Percentiles rank a stretch among this genome's conserved stretches.
phyloP scores from a whole-genome alignment of 2,113 vertebrate species.

The Dryoscopus gambensis region DNA sequence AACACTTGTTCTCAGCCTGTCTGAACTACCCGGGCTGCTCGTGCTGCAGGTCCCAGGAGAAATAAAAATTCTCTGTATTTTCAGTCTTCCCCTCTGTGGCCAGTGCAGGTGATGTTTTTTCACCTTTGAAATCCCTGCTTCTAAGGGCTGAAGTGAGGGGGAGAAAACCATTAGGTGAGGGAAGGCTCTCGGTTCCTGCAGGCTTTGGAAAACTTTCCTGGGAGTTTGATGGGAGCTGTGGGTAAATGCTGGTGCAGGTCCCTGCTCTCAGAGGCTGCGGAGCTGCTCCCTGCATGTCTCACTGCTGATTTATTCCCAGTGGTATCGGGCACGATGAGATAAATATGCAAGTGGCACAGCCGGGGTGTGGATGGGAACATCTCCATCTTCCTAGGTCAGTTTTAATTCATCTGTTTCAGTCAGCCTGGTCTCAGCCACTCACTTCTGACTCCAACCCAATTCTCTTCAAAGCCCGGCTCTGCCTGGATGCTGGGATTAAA shows the following conservation, averaged over 20 bases:
- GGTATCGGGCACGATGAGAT: background rate
- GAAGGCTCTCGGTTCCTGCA: background rate
- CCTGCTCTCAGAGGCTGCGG: background rate
- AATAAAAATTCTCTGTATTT: constrained; percentile 21
- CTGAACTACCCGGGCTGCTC: background rate
- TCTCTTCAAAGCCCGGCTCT: background rate
- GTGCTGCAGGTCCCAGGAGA: background rate
- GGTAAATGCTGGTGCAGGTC: background rate
- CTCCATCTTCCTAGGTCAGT: constrained; percentile 35
- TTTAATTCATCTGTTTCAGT: constrained; percentile 12
- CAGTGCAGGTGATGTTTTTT: background rate
- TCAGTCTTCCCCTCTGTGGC: background rate
- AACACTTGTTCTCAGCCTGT: background rate
- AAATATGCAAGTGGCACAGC: constrained; percentile 21
- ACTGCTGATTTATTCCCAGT: constrained; percentile 27
- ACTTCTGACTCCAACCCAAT: constrained; percentile 8
- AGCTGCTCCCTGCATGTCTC: background rate
- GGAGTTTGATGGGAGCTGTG: background rate
- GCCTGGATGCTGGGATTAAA: background rate
- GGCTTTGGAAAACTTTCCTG: background rate
- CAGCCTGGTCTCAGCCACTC: background rate
- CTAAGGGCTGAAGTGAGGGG: background rate
- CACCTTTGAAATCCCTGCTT: constrained; percentile 25
- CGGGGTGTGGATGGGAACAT: background rate
- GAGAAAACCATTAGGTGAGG: background rate